Evolutionary conservation across 2,113 vertebrate genomes (phyloP).

Genomic region (Hippopotamus amphibius): DNA sequence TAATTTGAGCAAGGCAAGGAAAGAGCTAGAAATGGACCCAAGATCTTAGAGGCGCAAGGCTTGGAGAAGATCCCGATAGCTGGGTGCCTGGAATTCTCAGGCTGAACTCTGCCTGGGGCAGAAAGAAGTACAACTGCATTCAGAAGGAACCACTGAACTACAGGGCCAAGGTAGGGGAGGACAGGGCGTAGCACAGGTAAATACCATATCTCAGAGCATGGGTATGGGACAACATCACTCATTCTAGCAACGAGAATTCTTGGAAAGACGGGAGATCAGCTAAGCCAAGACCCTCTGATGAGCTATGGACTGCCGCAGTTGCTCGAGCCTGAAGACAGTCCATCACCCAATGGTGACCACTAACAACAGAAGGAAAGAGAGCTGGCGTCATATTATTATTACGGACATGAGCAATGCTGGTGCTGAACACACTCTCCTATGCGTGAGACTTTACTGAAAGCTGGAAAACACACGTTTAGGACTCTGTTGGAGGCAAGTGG

Average conservation of each 20-base stretch:
- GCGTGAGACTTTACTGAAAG: neutral
- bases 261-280: neutral
- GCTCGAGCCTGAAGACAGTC: neutral
- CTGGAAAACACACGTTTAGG: neutral
- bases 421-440: neutral
- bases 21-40: neutral
- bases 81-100: neutral
- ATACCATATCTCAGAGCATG: neutral
- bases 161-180: neutral
- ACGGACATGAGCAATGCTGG: rapidly evolving
- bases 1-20: neutral
- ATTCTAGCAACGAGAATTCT: neutral
- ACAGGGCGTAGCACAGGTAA: too few species aligned
- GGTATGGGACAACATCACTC: neutral
- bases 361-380: neutral
- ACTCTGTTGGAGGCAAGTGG: neutral
- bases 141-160: neutral
- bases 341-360: neutral
- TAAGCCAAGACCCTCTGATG: neutral
- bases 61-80: neutral
- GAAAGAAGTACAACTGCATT: neutral
- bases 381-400: rapidly evolving
- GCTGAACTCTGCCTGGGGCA: neutral
- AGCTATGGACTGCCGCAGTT: neutral
- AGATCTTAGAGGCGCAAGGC: neutral